Conservation (phyloP, 2,113 vertebrate genomes). For the Epinephelus lanceolatus region DNA sequence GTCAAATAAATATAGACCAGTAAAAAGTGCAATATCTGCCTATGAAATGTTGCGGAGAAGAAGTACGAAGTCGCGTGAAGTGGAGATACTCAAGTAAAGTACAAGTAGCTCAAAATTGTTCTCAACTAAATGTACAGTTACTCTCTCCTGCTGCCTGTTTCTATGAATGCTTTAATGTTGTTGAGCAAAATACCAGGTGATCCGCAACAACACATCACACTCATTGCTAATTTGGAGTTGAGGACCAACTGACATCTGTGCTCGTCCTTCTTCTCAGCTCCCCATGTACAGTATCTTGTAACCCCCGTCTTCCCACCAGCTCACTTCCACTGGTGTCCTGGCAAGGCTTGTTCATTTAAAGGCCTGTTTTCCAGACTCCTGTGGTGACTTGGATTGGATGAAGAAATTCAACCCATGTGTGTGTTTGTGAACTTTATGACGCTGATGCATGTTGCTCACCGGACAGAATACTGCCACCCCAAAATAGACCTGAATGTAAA, state of each 20-base stretch:
- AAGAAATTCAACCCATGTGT: conserved; percentile 24
- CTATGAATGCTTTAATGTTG: neutral
- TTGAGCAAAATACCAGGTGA: neutral
- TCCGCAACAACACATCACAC: neutral
- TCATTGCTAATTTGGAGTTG: conserved; percentile 10
- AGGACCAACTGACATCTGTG: conserved; percentile 5
- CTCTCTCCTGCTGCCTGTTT: neutral
- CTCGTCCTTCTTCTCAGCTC: conserved; percentile 14
- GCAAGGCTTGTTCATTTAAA: neutral
- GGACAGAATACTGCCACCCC: conserved; percentile 2
- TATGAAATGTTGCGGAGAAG: no score
- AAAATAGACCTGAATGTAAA: conserved; percentile 54
- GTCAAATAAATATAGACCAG: no score
- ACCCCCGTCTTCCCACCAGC: neutral
- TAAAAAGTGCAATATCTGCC: no score
- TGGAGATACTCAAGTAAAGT: neutral
- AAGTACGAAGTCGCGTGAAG: neutral
- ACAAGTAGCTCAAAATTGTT: no score
- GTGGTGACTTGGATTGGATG: conserved; percentile 24
- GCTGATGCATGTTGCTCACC: conserved; percentile 18
- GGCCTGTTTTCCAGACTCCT: conserved; percentile 22
- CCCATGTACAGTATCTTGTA: neutral
- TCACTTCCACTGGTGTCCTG: neutral
- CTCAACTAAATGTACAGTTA: no score
- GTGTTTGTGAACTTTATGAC: neutral